Base-by-base conservation (phyloP, 2,888 invertebrate genomes). In the Chrysopilus asiliformis region DNA sequence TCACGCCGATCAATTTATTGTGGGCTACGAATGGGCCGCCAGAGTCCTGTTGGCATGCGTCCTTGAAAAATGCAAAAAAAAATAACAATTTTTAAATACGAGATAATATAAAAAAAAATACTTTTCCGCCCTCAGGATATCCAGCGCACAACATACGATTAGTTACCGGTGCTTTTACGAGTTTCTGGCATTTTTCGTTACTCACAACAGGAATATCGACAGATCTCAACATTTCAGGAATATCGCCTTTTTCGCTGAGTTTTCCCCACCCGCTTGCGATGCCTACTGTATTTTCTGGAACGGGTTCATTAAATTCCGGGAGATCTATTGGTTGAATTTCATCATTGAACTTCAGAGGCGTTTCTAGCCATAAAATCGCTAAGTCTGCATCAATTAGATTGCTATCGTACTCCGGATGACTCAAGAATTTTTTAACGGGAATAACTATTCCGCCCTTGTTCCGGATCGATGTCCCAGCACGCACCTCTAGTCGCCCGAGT, bases 131-230 rank as follows among this genome's bases (percentile, higher is more conserved):
- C 31, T 55, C 47, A 1, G 55, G 49, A 1, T 49, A 47, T 2
- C 71, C 71, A 26, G 72, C 72, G 45, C 72, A 73, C 0, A 70
- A 46, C 65, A 72, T 69, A 2, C 51, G 55, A 0, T 58, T 41
- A 1, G 68, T 65, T 27, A 60, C 67, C 31, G 29, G 9, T 0
- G 59, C 19, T 27, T n/a, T 27, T 13, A 17, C 4, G 6, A n/a
- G 10, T 17, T 27, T 14, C 17, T 16, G 15, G 18, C 72, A 72
- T 1, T 26, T 19, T 9, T 2, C 9, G 7, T 20, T 32, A 9
- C 17, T 3, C 12, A 32, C 27, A 13, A 38, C 27, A 12, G 37
- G 35, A 30, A 30, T n/a, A 4, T 12, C 12, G 9, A 22, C 29
- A 19, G 20, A 17, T 8, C 24, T 29, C 14, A 36, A 24, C 20